Percentiles rank a stretch among this genome's conserved stretches.
These are phyloP conservation scores for Loriculus beryllinus DNA, from an alignment of 2,797 vertebrate species.

Conservation along the genomic window DNA sequence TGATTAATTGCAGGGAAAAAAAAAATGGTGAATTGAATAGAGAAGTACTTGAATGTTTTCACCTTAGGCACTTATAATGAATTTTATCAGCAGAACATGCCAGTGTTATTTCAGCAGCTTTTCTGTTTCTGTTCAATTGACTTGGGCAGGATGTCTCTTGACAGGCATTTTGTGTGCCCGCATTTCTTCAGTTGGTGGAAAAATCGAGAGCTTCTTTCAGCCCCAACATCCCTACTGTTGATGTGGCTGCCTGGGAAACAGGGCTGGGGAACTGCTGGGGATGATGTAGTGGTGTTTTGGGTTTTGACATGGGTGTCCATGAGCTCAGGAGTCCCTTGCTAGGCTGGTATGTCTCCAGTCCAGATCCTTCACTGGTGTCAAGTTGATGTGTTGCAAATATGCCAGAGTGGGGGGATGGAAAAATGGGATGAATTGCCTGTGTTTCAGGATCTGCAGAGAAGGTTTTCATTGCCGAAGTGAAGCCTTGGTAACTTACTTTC, in stretches of 20 bases:
- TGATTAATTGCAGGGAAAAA: neutral
- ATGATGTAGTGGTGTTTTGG: neutral
- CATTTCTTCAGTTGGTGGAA: neutral
- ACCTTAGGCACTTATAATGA: neutral
- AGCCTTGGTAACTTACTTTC: fast-evolving
- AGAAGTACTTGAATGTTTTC: neutral
- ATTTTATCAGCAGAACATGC: neutral
- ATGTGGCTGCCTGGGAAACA: neutral
- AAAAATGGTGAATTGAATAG: neutral
- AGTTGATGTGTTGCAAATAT: fast-evolving
- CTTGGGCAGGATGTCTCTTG: neutral
- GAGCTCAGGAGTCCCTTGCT: neutral
- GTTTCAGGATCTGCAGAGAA: neutral
- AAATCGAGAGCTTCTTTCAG: neutral
- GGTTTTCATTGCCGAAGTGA: neutral
- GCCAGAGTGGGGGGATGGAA: fast-evolving
- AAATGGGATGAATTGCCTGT: neutral
- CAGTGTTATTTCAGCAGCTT: neutral
- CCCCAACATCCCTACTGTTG: neutral
- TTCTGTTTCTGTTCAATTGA: neutral
- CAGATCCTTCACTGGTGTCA: neutral
- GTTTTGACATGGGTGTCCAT: neutral
- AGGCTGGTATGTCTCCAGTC: fast-evolving
- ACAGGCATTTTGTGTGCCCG: neutral
- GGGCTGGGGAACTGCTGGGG: neutral